phyloP scores from a whole-genome alignment of 1,140 invertebrate genomes.

The Ostrea denselamellosa region DNA sequence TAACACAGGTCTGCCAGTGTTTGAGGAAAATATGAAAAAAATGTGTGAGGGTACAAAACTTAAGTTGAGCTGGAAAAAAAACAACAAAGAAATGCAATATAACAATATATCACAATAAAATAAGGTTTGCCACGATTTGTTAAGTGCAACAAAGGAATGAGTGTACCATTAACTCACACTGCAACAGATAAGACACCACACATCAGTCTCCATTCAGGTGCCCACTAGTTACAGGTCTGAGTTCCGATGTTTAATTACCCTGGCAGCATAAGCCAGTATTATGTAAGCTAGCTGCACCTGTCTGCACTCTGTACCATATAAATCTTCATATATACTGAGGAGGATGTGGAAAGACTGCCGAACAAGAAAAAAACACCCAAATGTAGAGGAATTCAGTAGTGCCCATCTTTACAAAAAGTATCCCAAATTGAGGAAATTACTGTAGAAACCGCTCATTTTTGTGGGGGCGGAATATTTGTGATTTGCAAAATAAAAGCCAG shows the following conservation, averaged over 20 bases:
- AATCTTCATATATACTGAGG: background rate
- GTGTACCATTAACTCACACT: background rate
- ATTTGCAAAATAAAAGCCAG: too few species aligned
- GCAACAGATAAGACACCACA: background rate
- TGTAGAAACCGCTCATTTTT: too few species aligned
- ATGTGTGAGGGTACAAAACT: too few species aligned
- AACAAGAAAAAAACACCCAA: background rate
- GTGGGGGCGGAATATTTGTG: too few species aligned
- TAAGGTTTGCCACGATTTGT: background rate
- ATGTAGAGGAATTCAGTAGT: too few species aligned
- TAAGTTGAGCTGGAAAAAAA: too few species aligned
- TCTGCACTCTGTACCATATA: background rate
- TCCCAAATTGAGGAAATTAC: too few species aligned
- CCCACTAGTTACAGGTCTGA: background rate
- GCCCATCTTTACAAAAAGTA: too few species aligned
- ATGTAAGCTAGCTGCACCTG: slow-evolving; percentile 5
- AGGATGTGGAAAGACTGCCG: background rate
- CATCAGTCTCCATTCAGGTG: slow-evolving; percentile 5
- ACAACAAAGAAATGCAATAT: too few species aligned
- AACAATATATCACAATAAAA: background rate
- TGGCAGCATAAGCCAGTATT: background rate
- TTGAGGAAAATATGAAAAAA: too few species aligned
- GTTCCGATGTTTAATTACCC: slow-evolving; percentile 10
- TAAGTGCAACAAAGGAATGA: background rate
- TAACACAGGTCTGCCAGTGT: too few species aligned